Evolutionary conservation across 2,113 vertebrate genomes (phyloP), one percentile per base, ranked within the genome.

Genomic region (Bos javanicus): DNA sequence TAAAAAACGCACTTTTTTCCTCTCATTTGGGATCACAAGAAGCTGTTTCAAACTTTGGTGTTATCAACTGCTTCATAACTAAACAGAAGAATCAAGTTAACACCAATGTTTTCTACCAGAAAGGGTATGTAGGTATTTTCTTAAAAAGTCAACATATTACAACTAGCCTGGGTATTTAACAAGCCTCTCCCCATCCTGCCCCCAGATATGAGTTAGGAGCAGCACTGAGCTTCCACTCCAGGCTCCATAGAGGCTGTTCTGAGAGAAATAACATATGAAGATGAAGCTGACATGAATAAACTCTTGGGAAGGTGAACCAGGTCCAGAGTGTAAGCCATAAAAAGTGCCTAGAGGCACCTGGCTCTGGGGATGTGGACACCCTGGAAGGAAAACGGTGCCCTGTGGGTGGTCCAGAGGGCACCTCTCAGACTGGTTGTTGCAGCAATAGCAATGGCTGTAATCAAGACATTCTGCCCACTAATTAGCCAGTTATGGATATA

Each of bases 11-110:
- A 11, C 64, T 85, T 87, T 95, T 36, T 43, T 2, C 12, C 30
- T 57, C 11, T 92, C 74, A 9, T n/a, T 21, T 60, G 54, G 67
- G 48, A 85, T 9, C n/a, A 56, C 1, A 39, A 64, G 50, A 87
- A 90, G 19, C 11, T 39, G 9, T 83, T 60, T 81, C 62, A 95
- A 90, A 90, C 8, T 36, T 16, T 56, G 7, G 86, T 48, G 78
- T 19, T 59, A 76, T 56, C 26, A 96, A 43, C 19, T 80, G 48
- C 78, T 95, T 52, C 89, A 50, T 71, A 83, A 76, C 36, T 56
- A 71, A 90, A 39, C 16, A 54, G 28, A 26, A 92, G 19, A 76
- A 19, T 9, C 25, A 95, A 96, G 64, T 8, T n/a, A 46, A 85
- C 17, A 28, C 30, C 12, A 14, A 10, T 50, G 19, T 56, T 82